Evolutionary conservation across 2,113 vertebrate species (phyloP).

Genomic region (Brachypodius melanocephalos): DNA sequence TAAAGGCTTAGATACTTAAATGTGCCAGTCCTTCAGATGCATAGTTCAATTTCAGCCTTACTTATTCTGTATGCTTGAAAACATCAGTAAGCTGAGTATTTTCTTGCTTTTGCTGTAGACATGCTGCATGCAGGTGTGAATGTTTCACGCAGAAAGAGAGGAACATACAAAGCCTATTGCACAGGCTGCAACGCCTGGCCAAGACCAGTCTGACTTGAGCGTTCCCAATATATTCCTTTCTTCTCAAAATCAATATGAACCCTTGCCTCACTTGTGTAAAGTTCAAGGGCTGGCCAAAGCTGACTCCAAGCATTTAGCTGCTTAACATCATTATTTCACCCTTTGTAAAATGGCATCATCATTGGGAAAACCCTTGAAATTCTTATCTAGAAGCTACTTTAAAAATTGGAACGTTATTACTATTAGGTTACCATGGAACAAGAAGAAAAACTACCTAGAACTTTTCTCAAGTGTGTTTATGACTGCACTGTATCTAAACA

Average conservation of each 20-base stretch:
- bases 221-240: background rate
- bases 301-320: background rate
- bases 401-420: background rate
- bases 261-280: fast-evolving
- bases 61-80: background rate
- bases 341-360: background rate
- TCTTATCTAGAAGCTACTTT: background rate
- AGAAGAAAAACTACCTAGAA: background rate
- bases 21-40: background rate
- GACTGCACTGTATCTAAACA: fast-evolving
- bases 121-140: background rate
- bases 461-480: background rate
- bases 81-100: background rate
- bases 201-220: background rate
- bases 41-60: background rate
- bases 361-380: background rate
- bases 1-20: background rate
- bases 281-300: background rate
- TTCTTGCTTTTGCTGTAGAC: background rate
- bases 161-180: background rate
- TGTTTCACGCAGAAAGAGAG: background rate
- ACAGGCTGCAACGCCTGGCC: background rate
- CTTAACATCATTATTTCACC: background rate
- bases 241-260: background rate
- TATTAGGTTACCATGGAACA: background rate